Percentiles rank a stretch among this genome's conserved stretches.
Conservation (phyloP, 2,888 invertebrate species). For the Lysandra bellargus region DNA sequence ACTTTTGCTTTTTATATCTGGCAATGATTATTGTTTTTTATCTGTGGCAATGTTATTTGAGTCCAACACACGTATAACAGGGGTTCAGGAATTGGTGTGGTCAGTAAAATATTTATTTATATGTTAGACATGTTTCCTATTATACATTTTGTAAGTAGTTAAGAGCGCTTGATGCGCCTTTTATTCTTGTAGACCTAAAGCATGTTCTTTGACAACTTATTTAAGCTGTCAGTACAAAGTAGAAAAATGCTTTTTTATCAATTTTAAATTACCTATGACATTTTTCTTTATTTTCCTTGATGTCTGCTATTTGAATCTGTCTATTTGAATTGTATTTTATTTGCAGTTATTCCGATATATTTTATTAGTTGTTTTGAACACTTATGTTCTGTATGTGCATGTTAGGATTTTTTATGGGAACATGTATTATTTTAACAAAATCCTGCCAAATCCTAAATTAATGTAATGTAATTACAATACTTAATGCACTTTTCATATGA, state of each 20-base stretch:
- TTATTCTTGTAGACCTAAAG: background rate
- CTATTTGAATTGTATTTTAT: background rate
- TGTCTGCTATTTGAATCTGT: background rate
- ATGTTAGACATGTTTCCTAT: slow-evolving; percentile 22
- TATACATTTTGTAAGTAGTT: background rate
- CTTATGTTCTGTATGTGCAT: slow-evolving; percentile 52
- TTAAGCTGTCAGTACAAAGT: background rate
- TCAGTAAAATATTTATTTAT: background rate
- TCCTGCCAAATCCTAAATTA: slow-evolving; percentile 69
- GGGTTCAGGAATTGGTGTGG: slow-evolving; percentile 20
- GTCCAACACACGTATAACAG: background rate
- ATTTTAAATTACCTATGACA: background rate
- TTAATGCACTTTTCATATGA: slow-evolving; percentile 78
- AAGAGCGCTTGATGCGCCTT: background rate
- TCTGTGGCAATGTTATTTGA: background rate
- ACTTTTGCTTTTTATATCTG: background rate
- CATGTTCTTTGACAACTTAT: background rate
- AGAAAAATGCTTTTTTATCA: background rate
- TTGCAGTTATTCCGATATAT: slow-evolving; percentile 46
- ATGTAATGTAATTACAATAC: slow-evolving; percentile 74
- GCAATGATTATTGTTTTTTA: background rate
- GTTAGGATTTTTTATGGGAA: slow-evolving; percentile 30
- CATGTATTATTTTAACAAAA: slow-evolving; percentile 72
- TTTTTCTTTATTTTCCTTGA: background rate
- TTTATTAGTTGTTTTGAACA: slow-evolving; percentile 65